Percentiles rank a stretch among this genome's conserved stretches.
Evolutionary conservation across 2,113 vertebrate species (phyloP).

Genomic region (Menidia beryllina): DNA sequence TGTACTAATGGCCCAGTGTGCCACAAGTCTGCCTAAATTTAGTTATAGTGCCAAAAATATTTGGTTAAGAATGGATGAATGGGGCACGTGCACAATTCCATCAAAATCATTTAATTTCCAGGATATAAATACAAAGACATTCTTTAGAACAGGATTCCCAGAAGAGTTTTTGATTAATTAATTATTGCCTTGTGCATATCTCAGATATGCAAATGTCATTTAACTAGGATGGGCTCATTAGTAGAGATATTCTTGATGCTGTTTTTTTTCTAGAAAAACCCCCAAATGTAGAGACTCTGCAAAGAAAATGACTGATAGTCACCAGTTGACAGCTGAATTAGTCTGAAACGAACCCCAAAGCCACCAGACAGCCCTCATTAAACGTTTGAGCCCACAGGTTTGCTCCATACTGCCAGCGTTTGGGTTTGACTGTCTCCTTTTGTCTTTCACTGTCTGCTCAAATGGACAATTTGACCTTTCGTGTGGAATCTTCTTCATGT

Average conservation of each 20-base stretch:
- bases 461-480: slow-evolving; percentile 2
- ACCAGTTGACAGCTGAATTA: too few relatives aligned
- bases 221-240: slow-evolving; percentile 16
- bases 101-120: too few relatives aligned
- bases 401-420: too few relatives aligned
- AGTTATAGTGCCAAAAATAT: too few relatives aligned
- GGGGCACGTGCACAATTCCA: too few relatives aligned
- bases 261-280: not conserved
- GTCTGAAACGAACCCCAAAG: too few relatives aligned
- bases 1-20: too few relatives aligned
- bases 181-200: slow-evolving; percentile 2
- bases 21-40: too few relatives aligned
- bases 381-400: too few relatives aligned
- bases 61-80: too few relatives aligned
- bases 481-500: not conserved
- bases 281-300: slow-evolving; percentile 2
- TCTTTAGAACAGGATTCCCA: not conserved
- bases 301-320: not conserved
- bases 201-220: not conserved
- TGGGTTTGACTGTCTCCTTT: not conserved
- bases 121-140: not conserved
- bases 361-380: too few relatives aligned
- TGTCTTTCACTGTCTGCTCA: not conserved
- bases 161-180: not conserved
- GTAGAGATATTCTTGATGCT: not conserved